Percentiles rank a stretch among this genome's conserved stretches.
Evolutionary conservation across 2,888 invertebrate species (phyloP).

Genomic region (Microchrysa polita): DNA sequence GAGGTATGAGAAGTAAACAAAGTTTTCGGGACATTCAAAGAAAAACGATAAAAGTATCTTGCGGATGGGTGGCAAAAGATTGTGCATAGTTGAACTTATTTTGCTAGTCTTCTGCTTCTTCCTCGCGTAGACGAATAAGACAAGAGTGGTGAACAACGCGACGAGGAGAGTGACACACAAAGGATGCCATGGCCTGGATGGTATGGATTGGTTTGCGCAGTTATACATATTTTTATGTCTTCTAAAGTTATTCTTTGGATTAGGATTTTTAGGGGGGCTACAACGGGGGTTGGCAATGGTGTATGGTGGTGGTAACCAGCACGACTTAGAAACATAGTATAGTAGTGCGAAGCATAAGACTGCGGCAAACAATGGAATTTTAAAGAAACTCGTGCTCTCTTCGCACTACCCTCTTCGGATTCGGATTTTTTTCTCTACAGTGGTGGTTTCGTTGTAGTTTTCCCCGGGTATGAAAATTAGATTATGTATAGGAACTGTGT

Average conservation of each 20-base stretch:
- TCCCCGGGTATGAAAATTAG: slow-evolving; percentile 21
- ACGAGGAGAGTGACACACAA: too few relatives aligned
- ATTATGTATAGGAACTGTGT: slow-evolving; percentile 21
- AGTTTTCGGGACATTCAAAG: slow-evolving; percentile 38
- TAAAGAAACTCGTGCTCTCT: slow-evolving; percentile 7
- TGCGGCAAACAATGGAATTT: slow-evolving; percentile 10
- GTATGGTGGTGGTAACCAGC: background rate
- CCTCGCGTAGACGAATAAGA: too few relatives aligned
- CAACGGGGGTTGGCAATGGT: slow-evolving; percentile 1
- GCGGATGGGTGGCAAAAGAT: slow-evolving; percentile 17
- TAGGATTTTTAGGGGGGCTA: slow-evolving; percentile 13
- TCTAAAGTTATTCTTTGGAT: slow-evolving; percentile 34
- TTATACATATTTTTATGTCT: slow-evolving; percentile 34
- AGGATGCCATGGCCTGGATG: background rate
- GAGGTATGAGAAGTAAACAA: slow-evolving; percentile 44
- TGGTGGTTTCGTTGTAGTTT: slow-evolving; percentile 24
- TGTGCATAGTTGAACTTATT: slow-evolving; percentile 39
- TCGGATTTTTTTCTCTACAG: background rate
- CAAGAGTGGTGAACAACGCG: too few relatives aligned
- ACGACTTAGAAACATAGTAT: too few relatives aligned
- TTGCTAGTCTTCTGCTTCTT: slow-evolving; percentile 21
- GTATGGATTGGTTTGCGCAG: slow-evolving; percentile 20
- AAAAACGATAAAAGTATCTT: slow-evolving; percentile 26
- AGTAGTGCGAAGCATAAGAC: too few relatives aligned
- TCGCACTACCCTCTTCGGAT: background rate